phyloP scores from a whole-genome alignment of 2,888 invertebrate species.

The Electrophaes corylata region DNA sequence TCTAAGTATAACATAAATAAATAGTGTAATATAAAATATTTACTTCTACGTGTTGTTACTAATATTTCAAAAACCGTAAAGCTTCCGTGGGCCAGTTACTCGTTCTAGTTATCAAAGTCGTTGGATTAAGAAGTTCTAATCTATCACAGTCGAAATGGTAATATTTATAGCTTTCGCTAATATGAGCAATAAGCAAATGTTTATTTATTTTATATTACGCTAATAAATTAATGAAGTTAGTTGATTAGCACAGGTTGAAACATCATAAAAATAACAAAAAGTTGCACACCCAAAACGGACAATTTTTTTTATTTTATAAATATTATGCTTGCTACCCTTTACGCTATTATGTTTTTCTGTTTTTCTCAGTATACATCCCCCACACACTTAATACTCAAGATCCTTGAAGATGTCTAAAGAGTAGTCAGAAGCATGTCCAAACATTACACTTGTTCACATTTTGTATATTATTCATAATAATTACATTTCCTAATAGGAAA shows the following conservation, averaged over 20 bases:
- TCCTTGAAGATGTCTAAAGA: no score
- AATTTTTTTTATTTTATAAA: no score
- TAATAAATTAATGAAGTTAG: slow-evolving; percentile 33
- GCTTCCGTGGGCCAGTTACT: slow-evolving; percentile 31
- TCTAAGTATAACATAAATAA: no score
- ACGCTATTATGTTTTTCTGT: no score
- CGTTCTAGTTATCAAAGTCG: slow-evolving; percentile 35
- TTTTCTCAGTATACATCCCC: no score
- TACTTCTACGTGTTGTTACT: slow-evolving; percentile 15
- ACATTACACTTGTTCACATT: background rate
- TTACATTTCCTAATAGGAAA: background rate
- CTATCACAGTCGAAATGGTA: slow-evolving; percentile 28
- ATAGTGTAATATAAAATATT: no score
- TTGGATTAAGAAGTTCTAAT: slow-evolving; percentile 13
- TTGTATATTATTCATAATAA: background rate
- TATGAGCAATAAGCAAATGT: slow-evolving; percentile 27
- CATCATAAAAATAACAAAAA: no score
- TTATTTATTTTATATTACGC: slow-evolving; percentile 32
- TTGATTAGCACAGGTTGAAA: slow-evolving; percentile 16
- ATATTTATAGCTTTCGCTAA: slow-evolving; percentile 29
- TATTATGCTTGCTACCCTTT: no score
- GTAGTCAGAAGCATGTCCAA: background rate
- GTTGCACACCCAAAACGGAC: no score
- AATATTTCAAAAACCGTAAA: slow-evolving; percentile 33
- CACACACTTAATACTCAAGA: no score